Evolutionary conservation across 2,797 vertebrate genomes (phyloP), one percentile per base, ranked within the genome.

Genomic region (Sebastiscus tertius): DNA sequence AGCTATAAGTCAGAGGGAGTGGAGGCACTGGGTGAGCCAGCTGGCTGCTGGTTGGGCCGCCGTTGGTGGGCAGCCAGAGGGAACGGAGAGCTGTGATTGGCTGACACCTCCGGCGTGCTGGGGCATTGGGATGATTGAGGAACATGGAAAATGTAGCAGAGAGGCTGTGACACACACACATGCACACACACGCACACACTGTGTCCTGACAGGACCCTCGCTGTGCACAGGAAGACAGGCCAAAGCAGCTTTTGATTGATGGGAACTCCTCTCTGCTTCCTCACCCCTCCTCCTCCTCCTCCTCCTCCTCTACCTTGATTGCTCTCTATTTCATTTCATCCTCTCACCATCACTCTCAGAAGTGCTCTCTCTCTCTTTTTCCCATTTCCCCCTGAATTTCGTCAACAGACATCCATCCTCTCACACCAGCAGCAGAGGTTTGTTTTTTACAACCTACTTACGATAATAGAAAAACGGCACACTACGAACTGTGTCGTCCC

Each of bases 171-270:
- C 49, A 52, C 62, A 49, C 58, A 60, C 72, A 64, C 56, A 46
- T 24, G 24, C 56, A 81, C 60, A 65, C 49, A 56, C 13, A 22
- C 80, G 67, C 66, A 74, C 80, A 69, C 68, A 55, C 42, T 0
- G 20, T 85, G 85, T 89, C 90, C 90, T 85, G 79, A 88, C 67
- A 68, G 83, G 87, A 90, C 89, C 87, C 74, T 70, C 1, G 13
- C 64, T 60, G 66, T 52, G 39, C 54, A 26, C 58, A 77, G 74
- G 54, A 72, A 70, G 90, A 79, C 84, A 59, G 85, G 90, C 85
- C 81, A 77, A 90, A 93, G 88, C 87, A 86, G 90, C 59, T n/a
- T 69, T 61, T 93, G 92, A 95, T 93, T 90, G 91, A 94, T 94
- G 90, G 88, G 63, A 76, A 49, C 80, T 79, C 77, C 64, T 81